These are phyloP conservation scores for Schrankia costaestrigalis DNA, from an alignment of 2,888 invertebrate species.

Conservation along the genomic window DNA sequence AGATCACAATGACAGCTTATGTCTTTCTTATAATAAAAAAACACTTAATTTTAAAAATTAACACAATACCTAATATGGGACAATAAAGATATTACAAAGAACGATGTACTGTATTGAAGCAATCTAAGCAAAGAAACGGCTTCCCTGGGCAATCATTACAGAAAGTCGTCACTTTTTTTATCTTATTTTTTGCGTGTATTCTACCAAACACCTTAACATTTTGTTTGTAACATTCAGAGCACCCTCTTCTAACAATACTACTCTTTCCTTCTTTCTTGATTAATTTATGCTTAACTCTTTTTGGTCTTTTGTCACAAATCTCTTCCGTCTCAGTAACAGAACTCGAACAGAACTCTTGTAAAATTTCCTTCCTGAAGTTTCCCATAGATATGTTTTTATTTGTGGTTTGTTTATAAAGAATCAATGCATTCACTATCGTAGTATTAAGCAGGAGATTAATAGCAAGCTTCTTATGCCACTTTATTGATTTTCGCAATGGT, in stretches of 20 bases:
- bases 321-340: neutral
- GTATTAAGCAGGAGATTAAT: conserved; percentile 8
- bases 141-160: conserved; percentile 1
- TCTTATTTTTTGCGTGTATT: conserved; percentile 6
- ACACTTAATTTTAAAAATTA: too few species aligned
- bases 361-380: conserved; percentile 2
- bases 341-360: conserved; percentile 1
- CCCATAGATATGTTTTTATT: conserved; percentile 5
- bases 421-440: conserved; percentile 5
- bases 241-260: conserved; percentile 3
- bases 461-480: conserved; percentile 43
- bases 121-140: conserved; percentile 1
- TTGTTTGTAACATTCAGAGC: conserved; percentile 5
- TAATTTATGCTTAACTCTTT: conserved; percentile 8
- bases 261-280: conserved; percentile 5
- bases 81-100: too few species aligned
- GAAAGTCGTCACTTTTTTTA: conserved; percentile 2
- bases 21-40: too few species aligned
- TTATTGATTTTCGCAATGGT: conserved; percentile 38
- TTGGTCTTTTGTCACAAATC: neutral
- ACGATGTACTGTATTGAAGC: too few species aligned
- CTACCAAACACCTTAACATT: conserved; percentile 6
- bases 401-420: conserved; percentile 2
- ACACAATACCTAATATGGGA: too few species aligned
- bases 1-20: too few species aligned